These are phyloP conservation scores for Lasioglossum villosulum DNA, from an alignment of 2,888 invertebrate species.

Conservation along the genomic window DNA sequence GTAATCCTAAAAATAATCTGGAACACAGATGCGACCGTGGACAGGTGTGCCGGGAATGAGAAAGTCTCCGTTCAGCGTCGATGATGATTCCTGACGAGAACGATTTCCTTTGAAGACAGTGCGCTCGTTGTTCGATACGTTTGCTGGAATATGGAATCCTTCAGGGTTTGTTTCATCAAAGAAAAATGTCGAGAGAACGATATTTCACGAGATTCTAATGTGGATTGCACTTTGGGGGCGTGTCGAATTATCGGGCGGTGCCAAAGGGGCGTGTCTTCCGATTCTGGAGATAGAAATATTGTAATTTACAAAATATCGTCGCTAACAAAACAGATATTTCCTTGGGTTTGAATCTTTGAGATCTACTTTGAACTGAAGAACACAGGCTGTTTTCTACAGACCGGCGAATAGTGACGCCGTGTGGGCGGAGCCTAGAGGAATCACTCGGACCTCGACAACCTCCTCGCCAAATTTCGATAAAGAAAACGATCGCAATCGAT, in stretches of 20 bases:
- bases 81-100: not conserved
- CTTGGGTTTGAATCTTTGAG: not conserved
- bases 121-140: not conserved
- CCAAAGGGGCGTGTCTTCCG: not conserved
- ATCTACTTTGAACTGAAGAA: not conserved
- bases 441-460: not conserved
- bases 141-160: no score
- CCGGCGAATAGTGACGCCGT: not conserved
- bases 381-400: not conserved
- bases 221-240: not conserved
- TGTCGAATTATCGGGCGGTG: not conserved
- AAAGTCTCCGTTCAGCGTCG: not conserved
- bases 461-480: not conserved
- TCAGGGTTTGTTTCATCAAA: not conserved
- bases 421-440: not conserved
- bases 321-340: not conserved
- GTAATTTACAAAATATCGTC: not conserved
- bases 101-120: not conserved
- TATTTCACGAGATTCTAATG: not conserved
- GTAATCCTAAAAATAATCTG: not conserved
- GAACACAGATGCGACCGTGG: not conserved
- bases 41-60: slow-evolving; percentile 2
- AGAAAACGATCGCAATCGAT: not conserved
- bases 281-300: not conserved
- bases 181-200: not conserved